Evolutionary conservation across 2,797 vertebrate species (phyloP), one percentile per base, ranked within the genome.

Genomic region (Chromobotia macracanthus): DNA sequence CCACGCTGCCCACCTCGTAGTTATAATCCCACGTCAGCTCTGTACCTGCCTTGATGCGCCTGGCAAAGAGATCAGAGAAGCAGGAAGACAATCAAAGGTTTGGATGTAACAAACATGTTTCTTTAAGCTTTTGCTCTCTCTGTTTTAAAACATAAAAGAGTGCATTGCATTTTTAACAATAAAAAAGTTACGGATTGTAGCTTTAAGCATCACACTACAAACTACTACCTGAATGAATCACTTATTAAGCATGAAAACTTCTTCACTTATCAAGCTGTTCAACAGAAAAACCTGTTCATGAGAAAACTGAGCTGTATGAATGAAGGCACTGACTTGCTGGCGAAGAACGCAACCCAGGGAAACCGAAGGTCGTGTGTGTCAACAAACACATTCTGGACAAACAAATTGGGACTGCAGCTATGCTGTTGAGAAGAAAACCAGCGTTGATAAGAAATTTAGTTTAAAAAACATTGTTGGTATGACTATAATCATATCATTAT

Each of bases 371-470:
- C 95, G 0, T 96, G 95, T 0, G 95, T 96, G 74, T 96, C 95
- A 90, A 96, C 95, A 0, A 96, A 96, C n/a, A 96, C 94, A 0
- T 96, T 95, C 89, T 96, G 95, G 58, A 94, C 94, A 28, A 96
- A 95, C 79, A 96, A 90, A 88, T 96, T 96, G 0, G 95, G 95
- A 77, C 91, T 94, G 89, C 95, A 96, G 88, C 95, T 96, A 67
- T 96, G 95, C 95, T 96, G 91, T 86, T 21, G 77, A 2, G 23
- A 68, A 7, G 35, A 15, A 23, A 2, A 38, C 31, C 31, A 31
- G 31, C 31, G 3, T 31, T 31, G 21, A 41, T 50, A n/a, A 12
- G 23, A 11, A 2, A 12, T 9, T 25, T 48, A 66, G 50, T 46
- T 28, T 9, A 21, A 19, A 41, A n/a, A 35, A 5, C 11, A n/a